A percentile compares a stretch with the other conserved stretches of the same genome.
These are phyloP conservation scores for Chaetophractus vellerosus DNA, from an alignment of 2,797 vertebrate species.

Conservation along the genomic window DNA sequence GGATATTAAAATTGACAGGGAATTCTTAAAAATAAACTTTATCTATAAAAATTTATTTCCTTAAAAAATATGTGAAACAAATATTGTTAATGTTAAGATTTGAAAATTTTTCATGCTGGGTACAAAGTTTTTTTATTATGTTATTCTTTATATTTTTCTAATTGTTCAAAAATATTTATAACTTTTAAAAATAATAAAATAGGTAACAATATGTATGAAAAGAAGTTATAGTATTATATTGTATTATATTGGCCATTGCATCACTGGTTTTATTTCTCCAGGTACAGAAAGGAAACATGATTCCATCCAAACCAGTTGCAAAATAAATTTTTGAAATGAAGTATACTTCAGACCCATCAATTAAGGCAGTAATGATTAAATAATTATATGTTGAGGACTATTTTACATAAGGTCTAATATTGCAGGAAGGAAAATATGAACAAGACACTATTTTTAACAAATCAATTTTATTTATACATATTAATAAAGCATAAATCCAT, in stretches of 20 bases:
- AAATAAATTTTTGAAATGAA: conserved; percentile 13
- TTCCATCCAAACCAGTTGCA: background rate
- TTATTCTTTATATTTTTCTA: background rate
- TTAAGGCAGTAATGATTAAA: background rate
- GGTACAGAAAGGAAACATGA: background rate
- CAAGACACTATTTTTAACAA: no score
- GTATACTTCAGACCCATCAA: background rate
- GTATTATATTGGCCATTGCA: background rate
- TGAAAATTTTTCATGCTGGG: background rate
- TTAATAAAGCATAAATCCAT: no score
- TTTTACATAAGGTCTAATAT: background rate
- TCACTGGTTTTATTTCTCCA: background rate
- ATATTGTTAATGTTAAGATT: background rate
- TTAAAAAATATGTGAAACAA: background rate
- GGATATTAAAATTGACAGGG: no score
- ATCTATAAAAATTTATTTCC: no score
- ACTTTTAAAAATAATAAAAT: background rate
- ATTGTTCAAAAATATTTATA: background rate
- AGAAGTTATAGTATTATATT: background rate
- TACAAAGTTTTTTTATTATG: background rate
- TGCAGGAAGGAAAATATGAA: background rate
- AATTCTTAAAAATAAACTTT: no score
- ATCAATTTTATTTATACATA: no score
- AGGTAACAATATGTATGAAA: background rate
- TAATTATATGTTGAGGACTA: background rate